A percentile compares a stretch with the other conserved stretches of the same genome.
These are phyloP conservation scores for Drosophila setifemur DNA, from an alignment of 1,140 invertebrate species.

Conservation along the genomic window DNA sequence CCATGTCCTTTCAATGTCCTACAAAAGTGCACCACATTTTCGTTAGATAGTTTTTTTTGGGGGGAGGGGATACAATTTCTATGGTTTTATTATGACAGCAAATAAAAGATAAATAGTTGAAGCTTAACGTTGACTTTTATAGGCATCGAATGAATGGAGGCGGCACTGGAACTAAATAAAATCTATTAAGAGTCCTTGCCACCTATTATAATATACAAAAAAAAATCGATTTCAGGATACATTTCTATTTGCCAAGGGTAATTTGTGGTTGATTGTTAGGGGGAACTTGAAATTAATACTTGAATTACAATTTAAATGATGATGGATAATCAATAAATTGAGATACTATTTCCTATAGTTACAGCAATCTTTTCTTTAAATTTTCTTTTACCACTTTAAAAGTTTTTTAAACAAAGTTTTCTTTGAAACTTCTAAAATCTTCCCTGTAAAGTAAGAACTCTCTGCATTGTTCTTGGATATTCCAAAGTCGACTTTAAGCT, in stretches of 20 bases:
- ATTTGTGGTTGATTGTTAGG: background rate
- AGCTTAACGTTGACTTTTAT: slow-evolving; percentile 36
- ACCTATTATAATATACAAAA: slow-evolving; percentile 3
- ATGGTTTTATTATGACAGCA: slow-evolving; percentile 41
- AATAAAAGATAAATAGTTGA: slow-evolving; percentile 34
- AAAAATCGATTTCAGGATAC: slow-evolving; percentile 16
- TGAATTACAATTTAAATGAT: too few relatives aligned
- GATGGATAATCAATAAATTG: too few relatives aligned
- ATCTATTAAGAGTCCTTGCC: slow-evolving; percentile 20
- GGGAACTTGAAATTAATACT: background rate
- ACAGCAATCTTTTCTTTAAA: too few relatives aligned
- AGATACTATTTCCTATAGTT: too few relatives aligned
- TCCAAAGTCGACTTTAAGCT: slow-evolving; percentile 19
- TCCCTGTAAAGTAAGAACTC: too few relatives aligned
- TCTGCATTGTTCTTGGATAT: too few relatives aligned
- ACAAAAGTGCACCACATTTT: slow-evolving; percentile 61
- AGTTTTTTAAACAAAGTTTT: background rate
- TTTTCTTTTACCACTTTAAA: background rate
- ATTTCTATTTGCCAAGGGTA: slow-evolving; percentile 9
- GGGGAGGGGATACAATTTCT: slow-evolving; percentile 20
- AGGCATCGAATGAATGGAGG: slow-evolving; percentile 24
- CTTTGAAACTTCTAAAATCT: too few relatives aligned
- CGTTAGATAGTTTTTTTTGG: background rate
- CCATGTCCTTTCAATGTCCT: slow-evolving; percentile 69
- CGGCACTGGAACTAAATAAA: slow-evolving; percentile 21